Conservation (phyloP, 2,113 vertebrate genomes). For the Thymallus thymallus region DNA sequence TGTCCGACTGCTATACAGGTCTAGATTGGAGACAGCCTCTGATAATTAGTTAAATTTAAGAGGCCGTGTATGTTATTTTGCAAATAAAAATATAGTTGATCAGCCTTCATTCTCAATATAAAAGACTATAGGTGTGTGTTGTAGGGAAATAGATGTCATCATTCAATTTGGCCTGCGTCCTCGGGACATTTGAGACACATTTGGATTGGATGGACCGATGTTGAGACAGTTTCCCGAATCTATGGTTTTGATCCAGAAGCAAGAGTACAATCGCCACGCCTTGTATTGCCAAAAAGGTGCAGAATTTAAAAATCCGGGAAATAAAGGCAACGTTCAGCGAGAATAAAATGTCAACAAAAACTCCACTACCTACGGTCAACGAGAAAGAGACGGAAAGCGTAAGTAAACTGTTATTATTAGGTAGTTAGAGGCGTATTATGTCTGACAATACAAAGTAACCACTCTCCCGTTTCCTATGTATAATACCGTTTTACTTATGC, state of each 20-base stretch:
- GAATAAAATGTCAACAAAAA: conserved; percentile 89
- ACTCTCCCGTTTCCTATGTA: too few species aligned
- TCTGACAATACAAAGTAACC: too few species aligned
- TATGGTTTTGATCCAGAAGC: conserved; percentile 23
- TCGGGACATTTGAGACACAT: conserved; percentile 42
- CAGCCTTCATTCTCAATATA: background rate
- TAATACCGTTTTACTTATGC: too few species aligned
- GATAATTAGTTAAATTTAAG: conserved; percentile 3
- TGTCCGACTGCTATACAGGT: too few species aligned
- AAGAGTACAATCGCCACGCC: conserved; percentile 8
- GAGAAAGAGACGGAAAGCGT: conserved; percentile 93
- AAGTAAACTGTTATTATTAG: conserved; percentile 66
- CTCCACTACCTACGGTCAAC: conserved; percentile 91
- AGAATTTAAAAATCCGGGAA: background rate
- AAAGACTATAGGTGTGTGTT: background rate
- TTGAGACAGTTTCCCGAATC: conserved; percentile 48
- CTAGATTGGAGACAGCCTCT: conserved; percentile 1
- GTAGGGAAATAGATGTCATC: background rate
- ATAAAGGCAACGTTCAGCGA: background rate
- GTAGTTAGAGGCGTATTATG: too few species aligned
- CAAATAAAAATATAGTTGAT: conserved; percentile 22
- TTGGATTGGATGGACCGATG: conserved; percentile 57
- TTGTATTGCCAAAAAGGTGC: conserved; percentile 19
- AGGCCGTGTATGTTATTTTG: conserved; percentile 15
- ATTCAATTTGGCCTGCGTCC: conserved; percentile 17